Evolutionary conservation across 2,888 invertebrate genomes (phyloP).

Genomic region (Zelleria hepariella): DNA sequence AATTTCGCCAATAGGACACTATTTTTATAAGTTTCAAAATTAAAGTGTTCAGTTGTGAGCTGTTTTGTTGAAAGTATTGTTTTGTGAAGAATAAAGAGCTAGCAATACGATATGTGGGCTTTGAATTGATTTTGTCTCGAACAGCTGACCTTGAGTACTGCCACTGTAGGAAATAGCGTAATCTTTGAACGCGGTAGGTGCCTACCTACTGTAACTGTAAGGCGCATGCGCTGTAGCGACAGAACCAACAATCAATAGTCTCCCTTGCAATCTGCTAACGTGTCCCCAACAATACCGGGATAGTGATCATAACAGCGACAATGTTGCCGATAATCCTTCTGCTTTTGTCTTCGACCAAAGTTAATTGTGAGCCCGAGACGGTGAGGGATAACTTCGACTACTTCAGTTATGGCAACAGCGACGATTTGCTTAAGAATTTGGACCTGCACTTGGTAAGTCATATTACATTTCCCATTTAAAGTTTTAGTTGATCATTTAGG

Average conservation of each 20-base stretch:
- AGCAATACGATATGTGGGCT: slow-evolving; percentile 21
- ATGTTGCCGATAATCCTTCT: slow-evolving; percentile 43
- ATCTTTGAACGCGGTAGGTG: slow-evolving; percentile 20
- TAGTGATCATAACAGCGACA: slow-evolving; percentile 15
- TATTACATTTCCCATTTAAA: too few species aligned
- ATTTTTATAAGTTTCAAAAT: slow-evolving; percentile 27
- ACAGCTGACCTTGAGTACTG: slow-evolving; percentile 37
- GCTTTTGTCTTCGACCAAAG: slow-evolving; percentile 28
- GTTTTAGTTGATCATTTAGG: too few species aligned
- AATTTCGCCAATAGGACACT: slow-evolving; percentile 49
- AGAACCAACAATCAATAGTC: slow-evolving; percentile 48
- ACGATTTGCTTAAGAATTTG: slow-evolving; percentile 51
- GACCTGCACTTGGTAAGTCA: slow-evolving; percentile 52
- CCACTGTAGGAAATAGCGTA: slow-evolving; percentile 8
- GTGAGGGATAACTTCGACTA: slow-evolving; percentile 62
- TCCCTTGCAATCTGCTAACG: slow-evolving; percentile 4
- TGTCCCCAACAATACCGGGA: neutral
- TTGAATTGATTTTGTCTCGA: slow-evolving; percentile 26
- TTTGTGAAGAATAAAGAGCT: slow-evolving; percentile 46
- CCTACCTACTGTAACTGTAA: too few species aligned
- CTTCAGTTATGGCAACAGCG: slow-evolving; percentile 56
- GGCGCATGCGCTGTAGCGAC: slow-evolving; percentile 48
- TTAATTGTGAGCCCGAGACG: slow-evolving; percentile 57
- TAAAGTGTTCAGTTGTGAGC: slow-evolving; percentile 17
- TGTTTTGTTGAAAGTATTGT: slow-evolving; percentile 37